phyloP scores from a whole-genome alignment of 2,797 vertebrate genomes.

The Emydoidea blandingii region DNA sequence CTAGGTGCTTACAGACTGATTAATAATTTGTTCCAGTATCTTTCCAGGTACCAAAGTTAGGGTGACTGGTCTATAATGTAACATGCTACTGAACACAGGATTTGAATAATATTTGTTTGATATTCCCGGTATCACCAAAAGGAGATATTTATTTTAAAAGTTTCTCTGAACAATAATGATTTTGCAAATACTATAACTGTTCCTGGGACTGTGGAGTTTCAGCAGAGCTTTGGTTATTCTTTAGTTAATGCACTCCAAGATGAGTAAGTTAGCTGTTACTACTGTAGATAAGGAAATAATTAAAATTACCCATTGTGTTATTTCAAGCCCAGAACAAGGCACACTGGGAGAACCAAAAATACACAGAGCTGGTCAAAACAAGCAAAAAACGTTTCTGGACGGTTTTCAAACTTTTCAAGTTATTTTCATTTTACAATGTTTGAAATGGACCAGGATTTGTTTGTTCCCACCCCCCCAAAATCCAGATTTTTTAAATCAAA shows the following conservation, averaged over 20 bases:
- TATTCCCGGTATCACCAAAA: not conserved
- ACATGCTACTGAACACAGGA: fast-evolving
- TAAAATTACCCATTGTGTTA: not conserved
- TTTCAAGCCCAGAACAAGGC: not conserved
- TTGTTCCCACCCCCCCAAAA: no score
- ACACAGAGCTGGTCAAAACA: not conserved
- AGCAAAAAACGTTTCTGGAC: not conserved
- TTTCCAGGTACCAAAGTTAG: not conserved
- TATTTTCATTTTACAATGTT: not conserved
- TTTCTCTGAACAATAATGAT: not conserved
- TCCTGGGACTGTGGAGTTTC: slow-evolving; percentile 9
- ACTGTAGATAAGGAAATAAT: not conserved
- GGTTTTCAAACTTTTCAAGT: not conserved
- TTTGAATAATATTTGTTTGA: not conserved
- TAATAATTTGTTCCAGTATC: not conserved
- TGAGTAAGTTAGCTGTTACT: not conserved
- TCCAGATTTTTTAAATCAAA: not conserved
- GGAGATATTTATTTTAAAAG: not conserved
- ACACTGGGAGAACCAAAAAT: not conserved
- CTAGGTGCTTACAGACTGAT: not conserved
- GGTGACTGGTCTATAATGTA: not conserved
- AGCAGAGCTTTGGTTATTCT: slow-evolving; percentile 46
- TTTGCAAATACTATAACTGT: not conserved
- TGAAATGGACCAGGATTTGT: not conserved
- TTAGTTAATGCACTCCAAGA: slow-evolving; percentile 32